A percentile compares a stretch with the other conserved stretches of the same genome.
Conservation (phyloP, 2,888 invertebrate genomes). For the Timandra comae region DNA sequence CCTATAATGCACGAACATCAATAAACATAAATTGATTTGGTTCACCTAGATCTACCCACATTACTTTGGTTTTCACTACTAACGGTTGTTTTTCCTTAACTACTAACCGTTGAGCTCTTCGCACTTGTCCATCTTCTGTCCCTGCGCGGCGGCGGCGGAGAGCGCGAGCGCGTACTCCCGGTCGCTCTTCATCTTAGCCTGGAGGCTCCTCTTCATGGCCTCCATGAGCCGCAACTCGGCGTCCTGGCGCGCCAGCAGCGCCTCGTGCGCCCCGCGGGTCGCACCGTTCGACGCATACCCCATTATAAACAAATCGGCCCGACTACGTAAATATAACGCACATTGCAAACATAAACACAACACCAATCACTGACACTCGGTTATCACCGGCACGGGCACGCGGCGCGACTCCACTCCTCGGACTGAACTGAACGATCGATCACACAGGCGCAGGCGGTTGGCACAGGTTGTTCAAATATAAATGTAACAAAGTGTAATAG, state of each 20-base stretch:
- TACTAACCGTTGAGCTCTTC: constrained; percentile 81
- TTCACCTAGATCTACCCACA: too few relatives aligned
- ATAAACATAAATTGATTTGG: too few relatives aligned
- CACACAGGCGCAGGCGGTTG: too few relatives aligned
- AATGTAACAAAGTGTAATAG: constrained; percentile 13
- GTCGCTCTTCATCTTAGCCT: constrained; percentile 92
- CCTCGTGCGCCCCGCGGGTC: constrained; percentile 93
- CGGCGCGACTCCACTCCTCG: too few relatives aligned
- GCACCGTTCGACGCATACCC: constrained; percentile 92
- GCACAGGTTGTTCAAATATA: constrained; percentile 10
- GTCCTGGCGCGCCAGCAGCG: constrained; percentile 92
- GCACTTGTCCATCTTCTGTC: constrained; percentile 87
- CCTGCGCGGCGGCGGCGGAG: constrained; percentile 86
- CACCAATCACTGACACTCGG: constrained; percentile 64
- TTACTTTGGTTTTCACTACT: too few relatives aligned
- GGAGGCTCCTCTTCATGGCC: constrained; percentile 91
- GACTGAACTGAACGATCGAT: too few relatives aligned
- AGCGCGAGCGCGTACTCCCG: constrained; percentile 92
- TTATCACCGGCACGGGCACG: constrained; percentile 50
- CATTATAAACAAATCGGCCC: constrained; percentile 71
- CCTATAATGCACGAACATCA: too few relatives aligned
- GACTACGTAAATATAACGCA: constrained; percentile 49
- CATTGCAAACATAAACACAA: constrained; percentile 66
- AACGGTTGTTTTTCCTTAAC: too few relatives aligned
- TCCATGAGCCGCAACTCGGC: constrained; percentile 95